Evolutionary conservation across 2,888 invertebrate species (phyloP).

Genomic region (Hirtodrosophila histrioides): DNA sequence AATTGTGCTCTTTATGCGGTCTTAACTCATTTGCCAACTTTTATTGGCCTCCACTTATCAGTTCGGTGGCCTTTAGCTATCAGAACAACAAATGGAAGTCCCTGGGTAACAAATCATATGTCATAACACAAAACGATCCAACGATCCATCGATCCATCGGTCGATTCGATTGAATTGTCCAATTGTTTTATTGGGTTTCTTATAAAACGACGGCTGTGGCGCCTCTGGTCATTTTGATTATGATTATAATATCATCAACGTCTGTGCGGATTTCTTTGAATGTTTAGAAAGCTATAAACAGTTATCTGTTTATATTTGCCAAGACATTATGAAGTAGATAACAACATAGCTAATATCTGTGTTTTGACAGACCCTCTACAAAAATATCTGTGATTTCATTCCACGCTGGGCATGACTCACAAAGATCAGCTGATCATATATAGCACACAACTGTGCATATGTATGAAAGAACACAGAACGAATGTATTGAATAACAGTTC

Average conservation of each 20-base stretch:
- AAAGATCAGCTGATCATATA: slow-evolving; percentile 6
- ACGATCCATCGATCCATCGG: not conserved
- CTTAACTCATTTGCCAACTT: slow-evolving; percentile 43
- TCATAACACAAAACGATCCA: slow-evolving; percentile 5
- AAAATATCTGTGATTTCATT: no score
- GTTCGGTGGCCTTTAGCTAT: slow-evolving; percentile 33
- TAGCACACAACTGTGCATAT: no score
- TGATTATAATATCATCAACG: slow-evolving; percentile 5
- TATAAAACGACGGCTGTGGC: slow-evolving; percentile 1
- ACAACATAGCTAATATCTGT: slow-evolving; percentile 7
- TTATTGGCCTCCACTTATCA: no score
- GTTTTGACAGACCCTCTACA: not conserved
- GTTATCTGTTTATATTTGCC: slow-evolving; percentile 11
- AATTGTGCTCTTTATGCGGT: slow-evolving; percentile 24
- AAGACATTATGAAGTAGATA: slow-evolving; percentile 1
- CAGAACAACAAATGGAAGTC: slow-evolving; percentile 21
- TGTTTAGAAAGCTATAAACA: slow-evolving; percentile 33
- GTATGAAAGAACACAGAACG: no score
- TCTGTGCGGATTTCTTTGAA: not conserved
- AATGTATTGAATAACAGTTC: no score
- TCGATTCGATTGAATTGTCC: not conserved
- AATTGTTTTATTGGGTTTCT: slow-evolving; percentile 16
- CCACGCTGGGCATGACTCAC: not conserved
- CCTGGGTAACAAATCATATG: not conserved
- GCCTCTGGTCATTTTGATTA: not conserved